Percentiles rank a stretch among this genome's conserved stretches.
phyloP scores from a whole-genome alignment of 1,140 invertebrate species.

The Oryzaephilus surinamensis region DNA sequence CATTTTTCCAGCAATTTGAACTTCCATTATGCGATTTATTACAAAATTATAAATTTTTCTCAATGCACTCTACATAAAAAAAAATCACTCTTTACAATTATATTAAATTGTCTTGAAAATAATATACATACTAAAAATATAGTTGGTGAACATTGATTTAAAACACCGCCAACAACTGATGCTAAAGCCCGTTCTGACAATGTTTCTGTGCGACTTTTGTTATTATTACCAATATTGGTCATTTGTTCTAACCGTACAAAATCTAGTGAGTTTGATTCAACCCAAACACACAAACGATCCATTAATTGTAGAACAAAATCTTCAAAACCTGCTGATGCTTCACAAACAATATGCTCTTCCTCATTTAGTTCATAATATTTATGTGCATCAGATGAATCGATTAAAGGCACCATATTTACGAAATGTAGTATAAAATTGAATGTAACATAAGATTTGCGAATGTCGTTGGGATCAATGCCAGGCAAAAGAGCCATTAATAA shows the following conservation, averaged over 20 bases:
- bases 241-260: slow-evolving; percentile 52
- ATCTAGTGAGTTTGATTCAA: slow-evolving; percentile 63
- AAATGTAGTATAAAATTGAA: slow-evolving; percentile 71
- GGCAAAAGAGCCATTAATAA: slow-evolving; percentile 69
- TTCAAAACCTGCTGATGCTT: slow-evolving; percentile 74
- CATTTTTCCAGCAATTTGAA: slow-evolving; percentile 68
- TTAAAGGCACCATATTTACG: slow-evolving; percentile 63
- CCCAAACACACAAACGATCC: slow-evolving; percentile 61
- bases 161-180: slow-evolving; percentile 52
- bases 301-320: slow-evolving; percentile 81
- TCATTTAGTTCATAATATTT: slow-evolving; percentile 57
- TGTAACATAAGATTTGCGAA: slow-evolving; percentile 69
- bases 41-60: slow-evolving; percentile 65
- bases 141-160: slow-evolving; percentile 44
- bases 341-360: slow-evolving; percentile 63
- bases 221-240: slow-evolving; percentile 37
- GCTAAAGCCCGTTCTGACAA: slow-evolving; percentile 59
- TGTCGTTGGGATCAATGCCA: slow-evolving; percentile 86
- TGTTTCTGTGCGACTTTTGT: slow-evolving; percentile 57
- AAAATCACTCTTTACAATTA: background rate
- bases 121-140: slow-evolving; percentile 49
- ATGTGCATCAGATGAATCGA: slow-evolving; percentile 70
- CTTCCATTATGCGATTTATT: slow-evolving; percentile 64
- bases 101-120: slow-evolving; percentile 1
- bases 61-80: slow-evolving; percentile 50